Evolutionary conservation across 2,888 invertebrate species (phyloP), one percentile per base, ranked within the genome.

Genomic region (Belgica antarctica): DNA sequence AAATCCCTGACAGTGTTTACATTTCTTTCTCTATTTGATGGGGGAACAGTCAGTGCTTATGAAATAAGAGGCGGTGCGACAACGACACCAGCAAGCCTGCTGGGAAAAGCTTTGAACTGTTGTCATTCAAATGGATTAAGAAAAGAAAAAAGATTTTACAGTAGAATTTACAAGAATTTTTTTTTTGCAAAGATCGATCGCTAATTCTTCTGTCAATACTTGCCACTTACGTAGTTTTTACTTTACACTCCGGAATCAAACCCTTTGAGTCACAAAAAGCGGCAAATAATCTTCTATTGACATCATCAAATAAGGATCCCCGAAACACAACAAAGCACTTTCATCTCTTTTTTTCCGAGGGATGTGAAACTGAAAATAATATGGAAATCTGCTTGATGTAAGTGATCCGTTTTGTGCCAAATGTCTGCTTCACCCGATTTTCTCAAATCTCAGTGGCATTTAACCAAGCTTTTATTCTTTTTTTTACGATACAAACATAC

Each of bases 351-450:
- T 31, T 31, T 31, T 31, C 31, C 5, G 10, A 31, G 10, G 31
- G 31, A 41, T 41, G 41, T n/a, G 41, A 15, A 15, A 41, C 41
- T 3, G n/a, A n/a, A n/a, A 41, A 41, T 41, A 41, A 41, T 41
- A 5, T 41, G 5, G 15, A 5, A 41, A 41, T 41, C 41, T 41
- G n/a, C 15, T 41, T 41, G 12, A 41, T 41, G 41, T 41, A 41
- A 41, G 41, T 41, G 41, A 41, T 41, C 41, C 41, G 15, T 41
- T 41, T 41, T n/a, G 41, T 41, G 41, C 12, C n/a, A 41, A 41
- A n/a, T 41, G 3, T 41, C 41, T 41, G n/a, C n/a, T n/a, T n/a
- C n/a, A n/a, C 15, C 41, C 15, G 12, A 41, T 41, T 15, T 41
- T 41, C 41, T 41, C 10, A n/a, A n/a, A 15, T 41, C 41, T 41